Conservation (phyloP, 2,797 vertebrate genomes). For the Sparus aurata region DNA sequence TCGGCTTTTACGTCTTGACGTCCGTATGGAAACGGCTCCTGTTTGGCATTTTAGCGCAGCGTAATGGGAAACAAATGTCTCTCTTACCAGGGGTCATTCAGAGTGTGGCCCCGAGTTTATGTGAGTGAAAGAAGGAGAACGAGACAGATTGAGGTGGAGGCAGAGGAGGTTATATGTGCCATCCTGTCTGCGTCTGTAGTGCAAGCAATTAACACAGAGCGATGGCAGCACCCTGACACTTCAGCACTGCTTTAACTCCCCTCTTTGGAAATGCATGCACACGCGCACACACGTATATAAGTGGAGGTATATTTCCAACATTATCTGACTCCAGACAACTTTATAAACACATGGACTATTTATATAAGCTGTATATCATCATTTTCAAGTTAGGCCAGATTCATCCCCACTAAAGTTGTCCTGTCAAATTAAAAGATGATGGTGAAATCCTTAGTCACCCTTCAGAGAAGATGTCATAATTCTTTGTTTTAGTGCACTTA, state of each 20-base stretch:
- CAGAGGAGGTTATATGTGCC: constrained; percentile 26
- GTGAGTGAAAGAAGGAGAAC: not conserved
- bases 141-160: constrained; percentile 6
- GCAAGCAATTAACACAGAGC: constrained; percentile 22
- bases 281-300: constrained; percentile 11
- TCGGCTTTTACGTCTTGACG: not conserved
- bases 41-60: constrained; percentile 18
- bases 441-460: constrained; percentile 11
- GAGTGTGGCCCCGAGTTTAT: constrained; percentile 20
- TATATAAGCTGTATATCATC: constrained; percentile 20
- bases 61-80: constrained; percentile 55
- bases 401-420: constrained; percentile 5
- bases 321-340: constrained; percentile 12
- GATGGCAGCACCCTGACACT: constrained; percentile 20
- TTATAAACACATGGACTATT: constrained; percentile 41
- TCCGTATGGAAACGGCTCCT: constrained; percentile 24
- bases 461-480: constrained; percentile 45
- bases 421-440: constrained; percentile 15
- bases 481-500: constrained; percentile 53
- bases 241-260: constrained; percentile 21
- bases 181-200: constrained; percentile 15
- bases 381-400: constrained; percentile 17
- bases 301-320: constrained; percentile 27
- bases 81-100: constrained; percentile 24
- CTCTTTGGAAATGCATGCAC: constrained; percentile 7